Evolutionary conservation across 2,888 invertebrate genomes (phyloP).

Genomic region (Stenurella melanura): DNA sequence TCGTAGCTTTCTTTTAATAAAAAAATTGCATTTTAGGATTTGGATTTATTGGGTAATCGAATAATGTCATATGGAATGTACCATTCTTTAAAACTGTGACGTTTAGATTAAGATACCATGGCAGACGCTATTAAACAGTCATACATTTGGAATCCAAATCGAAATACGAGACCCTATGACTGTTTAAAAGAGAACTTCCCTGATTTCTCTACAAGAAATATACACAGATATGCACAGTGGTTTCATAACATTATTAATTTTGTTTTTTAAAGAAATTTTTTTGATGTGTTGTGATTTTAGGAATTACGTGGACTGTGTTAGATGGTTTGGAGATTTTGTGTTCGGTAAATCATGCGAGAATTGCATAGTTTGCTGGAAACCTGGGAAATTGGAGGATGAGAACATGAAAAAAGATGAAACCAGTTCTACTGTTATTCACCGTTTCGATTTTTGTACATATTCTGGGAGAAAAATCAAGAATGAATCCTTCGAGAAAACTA

Average conservation of each 20-base stretch:
- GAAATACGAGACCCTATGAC: conserved; percentile 88
- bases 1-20: neutral
- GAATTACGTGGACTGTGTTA: conserved; percentile 98
- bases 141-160: conserved; percentile 85
- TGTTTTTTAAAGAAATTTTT: neutral
- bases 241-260: neutral
- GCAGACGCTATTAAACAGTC: conserved; percentile 90
- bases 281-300: conserved; percentile 54
- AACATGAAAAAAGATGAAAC: conserved; percentile 84
- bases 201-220: conserved; percentile 96
- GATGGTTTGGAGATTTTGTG: conserved; percentile 96
- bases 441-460: conserved; percentile 79
- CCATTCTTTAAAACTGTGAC: conserved; percentile 96
- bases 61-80: conserved; percentile 99
- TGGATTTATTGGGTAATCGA: conserved; percentile 86
- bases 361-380: conserved; percentile 97
- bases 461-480: too few species aligned
- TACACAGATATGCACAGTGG: conserved; percentile 81
- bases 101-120: conserved; percentile 89
- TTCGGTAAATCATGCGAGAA: conserved; percentile 90
- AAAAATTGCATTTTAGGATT: conserved; percentile 77
- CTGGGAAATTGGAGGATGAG: conserved; percentile 88
- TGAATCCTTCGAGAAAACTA: conserved; percentile 75
- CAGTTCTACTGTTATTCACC: conserved; percentile 88
- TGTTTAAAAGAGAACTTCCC: conserved; percentile 96